Percentiles rank a stretch among this genome's conserved stretches.
Conservation (phyloP, 2,888 invertebrate species). For the Thymelicus lineola region DNA sequence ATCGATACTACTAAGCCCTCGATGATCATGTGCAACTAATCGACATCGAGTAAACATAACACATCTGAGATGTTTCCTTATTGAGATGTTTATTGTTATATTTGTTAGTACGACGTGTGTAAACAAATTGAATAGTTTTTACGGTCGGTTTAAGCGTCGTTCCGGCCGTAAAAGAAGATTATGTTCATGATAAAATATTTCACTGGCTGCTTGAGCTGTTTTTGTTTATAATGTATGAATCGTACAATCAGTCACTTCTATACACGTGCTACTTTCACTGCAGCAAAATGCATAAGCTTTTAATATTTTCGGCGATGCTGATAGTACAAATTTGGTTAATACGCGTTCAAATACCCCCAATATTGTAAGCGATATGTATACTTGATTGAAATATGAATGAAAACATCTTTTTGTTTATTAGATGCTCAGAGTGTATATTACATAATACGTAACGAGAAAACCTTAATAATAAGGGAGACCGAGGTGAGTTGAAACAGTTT, state of each 20-base stretch:
- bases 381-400: slow-evolving; percentile 9
- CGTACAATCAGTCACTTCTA: slow-evolving; percentile 61
- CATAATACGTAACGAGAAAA: too few relatives aligned
- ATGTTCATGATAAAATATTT: slow-evolving; percentile 68
- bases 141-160: slow-evolving; percentile 53
- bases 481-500: too few relatives aligned
- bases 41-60: slow-evolving; percentile 56
- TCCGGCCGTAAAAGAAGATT: slow-evolving; percentile 53
- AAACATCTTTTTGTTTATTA: background rate
- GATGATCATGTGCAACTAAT: slow-evolving; percentile 37
- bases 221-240: slow-evolving; percentile 72
- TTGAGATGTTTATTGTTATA: slow-evolving; percentile 35
- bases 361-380: slow-evolving; percentile 13
- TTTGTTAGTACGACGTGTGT: slow-evolving; percentile 29
- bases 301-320: slow-evolving; percentile 18
- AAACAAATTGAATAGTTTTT: slow-evolving; percentile 61
- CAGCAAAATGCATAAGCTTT: slow-evolving; percentile 13
- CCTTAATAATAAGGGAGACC: too few relatives aligned
- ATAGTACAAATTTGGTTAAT: slow-evolving; percentile 30
- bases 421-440: too few relatives aligned
- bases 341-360: slow-evolving; percentile 21
- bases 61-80: slow-evolving; percentile 41
- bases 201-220: slow-evolving; percentile 69
- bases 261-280: slow-evolving; percentile 10
- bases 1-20: slow-evolving; percentile 18